phyloP scores from a whole-genome alignment of 1,140 invertebrate genomes.

The Dreissena polymorpha region DNA sequence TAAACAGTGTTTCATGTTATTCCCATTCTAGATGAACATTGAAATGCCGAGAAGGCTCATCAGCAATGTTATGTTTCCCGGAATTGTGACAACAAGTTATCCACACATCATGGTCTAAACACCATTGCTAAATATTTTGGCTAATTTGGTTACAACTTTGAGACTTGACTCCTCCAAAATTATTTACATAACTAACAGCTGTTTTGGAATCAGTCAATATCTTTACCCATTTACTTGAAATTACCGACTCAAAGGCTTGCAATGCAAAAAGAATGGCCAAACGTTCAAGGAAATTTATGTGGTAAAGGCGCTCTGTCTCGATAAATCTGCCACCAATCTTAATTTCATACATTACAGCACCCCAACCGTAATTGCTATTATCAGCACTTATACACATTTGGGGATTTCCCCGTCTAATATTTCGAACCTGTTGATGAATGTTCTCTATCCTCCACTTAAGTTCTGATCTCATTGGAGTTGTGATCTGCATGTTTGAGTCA shows the following conservation, averaged over 20 bases:
- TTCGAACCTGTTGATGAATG: conserved; percentile 25
- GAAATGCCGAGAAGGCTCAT: conserved; percentile 12
- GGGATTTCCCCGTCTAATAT: conserved; percentile 24
- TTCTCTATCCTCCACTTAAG: conserved; percentile 41
- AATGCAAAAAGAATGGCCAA: conserved; percentile 27
- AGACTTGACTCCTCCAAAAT: conserved; percentile 47
- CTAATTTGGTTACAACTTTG: background rate
- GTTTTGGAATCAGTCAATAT: conserved; percentile 29
- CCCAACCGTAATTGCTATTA: conserved; percentile 26
- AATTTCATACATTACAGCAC: conserved; percentile 2
- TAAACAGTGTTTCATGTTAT: conserved; percentile 14
- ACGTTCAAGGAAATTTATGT: conserved; percentile 51
- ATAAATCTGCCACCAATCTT: conserved; percentile 39
- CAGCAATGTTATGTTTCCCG: conserved; percentile 10
- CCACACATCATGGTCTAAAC: conserved; percentile 19
- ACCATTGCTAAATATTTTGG: conserved; percentile 25
- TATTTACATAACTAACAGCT: conserved; percentile 38
- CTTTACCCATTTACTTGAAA: conserved; percentile 29
- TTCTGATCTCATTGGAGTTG: conserved; percentile 18
- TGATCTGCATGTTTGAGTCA: conserved; percentile 36
- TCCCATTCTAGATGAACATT: conserved; percentile 38
- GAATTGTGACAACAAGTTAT: conserved; percentile 24
- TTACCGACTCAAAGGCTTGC: background rate
- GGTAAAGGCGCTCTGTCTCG: conserved; percentile 2
- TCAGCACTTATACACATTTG: conserved; percentile 20